Conservation (phyloP, 1,140 invertebrate species). For the Ylistrum balloti region DNA sequence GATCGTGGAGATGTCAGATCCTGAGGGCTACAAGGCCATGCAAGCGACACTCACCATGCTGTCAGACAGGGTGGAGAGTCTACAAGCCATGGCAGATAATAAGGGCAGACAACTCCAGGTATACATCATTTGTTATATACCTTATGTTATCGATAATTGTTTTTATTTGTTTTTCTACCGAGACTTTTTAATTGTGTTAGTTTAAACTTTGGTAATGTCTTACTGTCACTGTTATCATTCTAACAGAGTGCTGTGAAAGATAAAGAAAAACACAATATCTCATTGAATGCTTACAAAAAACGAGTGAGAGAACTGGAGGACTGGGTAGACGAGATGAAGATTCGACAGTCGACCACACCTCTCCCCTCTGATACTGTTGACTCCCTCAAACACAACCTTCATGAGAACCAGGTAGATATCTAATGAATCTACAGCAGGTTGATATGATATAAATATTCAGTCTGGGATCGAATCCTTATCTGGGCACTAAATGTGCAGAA, state of each 20-base stretch:
- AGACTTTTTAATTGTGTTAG: neutral
- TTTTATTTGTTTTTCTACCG: neutral
- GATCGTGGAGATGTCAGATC: constrained; percentile 72
- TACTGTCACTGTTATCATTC: neutral
- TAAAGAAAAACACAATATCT: constrained; percentile 70
- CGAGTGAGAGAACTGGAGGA: constrained; percentile 70
- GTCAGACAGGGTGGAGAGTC: constrained; percentile 70
- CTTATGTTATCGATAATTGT: neutral
- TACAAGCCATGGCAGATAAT: constrained; percentile 71
- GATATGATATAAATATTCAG: too few relatives aligned
- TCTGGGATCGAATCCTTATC: too few relatives aligned
- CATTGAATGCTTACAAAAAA: constrained; percentile 70
- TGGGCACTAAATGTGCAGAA: too few relatives aligned
- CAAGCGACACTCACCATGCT: constrained; percentile 76
- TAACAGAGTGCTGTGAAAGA: constrained; percentile 71
- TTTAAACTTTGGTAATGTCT: neutral
- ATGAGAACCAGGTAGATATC: constrained; percentile 69
- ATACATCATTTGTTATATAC: neutral
- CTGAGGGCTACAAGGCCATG: constrained; percentile 75
- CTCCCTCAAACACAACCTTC: constrained; percentile 68
- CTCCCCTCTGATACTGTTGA: constrained; percentile 68
- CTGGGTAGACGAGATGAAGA: constrained; percentile 75
- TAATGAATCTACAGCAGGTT: too few relatives aligned
- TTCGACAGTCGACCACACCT: constrained; percentile 63
- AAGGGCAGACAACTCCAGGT: constrained; percentile 76